Evolutionary conservation across 1,140 invertebrate genomes (phyloP), one percentile per base, ranked within the genome.

Genomic region (Stenopsyche tienmushanensis): DNA sequence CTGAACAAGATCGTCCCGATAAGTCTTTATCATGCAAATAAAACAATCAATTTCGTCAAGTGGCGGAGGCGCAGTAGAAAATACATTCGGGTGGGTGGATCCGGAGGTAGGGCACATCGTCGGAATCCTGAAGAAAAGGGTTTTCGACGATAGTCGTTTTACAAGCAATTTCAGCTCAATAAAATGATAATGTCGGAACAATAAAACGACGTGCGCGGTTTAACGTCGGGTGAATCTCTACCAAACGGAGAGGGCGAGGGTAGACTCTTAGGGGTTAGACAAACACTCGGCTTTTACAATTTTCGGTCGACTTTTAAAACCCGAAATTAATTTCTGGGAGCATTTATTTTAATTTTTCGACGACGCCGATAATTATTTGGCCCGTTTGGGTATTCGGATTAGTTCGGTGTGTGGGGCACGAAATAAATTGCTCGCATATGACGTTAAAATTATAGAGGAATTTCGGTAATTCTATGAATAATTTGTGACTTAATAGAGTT

Each of bases 151-250:
- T 70, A 66, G 67, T 70, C 67, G 68, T 65, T 70, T 67, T 70
- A 70, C 68, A 70, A 70, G 64, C 68, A 66, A 70, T 70, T 70
- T 67, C 68, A 65, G 68, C 62, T 70, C 68, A 70, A 70, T 70
- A 70, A 70, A 70, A 70, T 67, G 68, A 70, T 70, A 70, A 70
- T 70, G 64, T 63, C 54, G 55, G 64, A 70, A 70, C 68, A 70
- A 70, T 70, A 70, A 70, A 70, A 66, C 68, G 68, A 44, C 68
- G 63, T 65, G 67, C 67, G 67, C 67, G 67, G 67, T 69, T 69
- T 68, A 58, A 55, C 63, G 41, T 65, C 54, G 67, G 64, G 21
- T 34, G 50, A 50, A 62, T 62, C 47, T 26, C 15, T 17, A n/a
- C n/a, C n/a, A n/a, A 21, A 24, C 24, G 54, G 24, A 20, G 29